Base-by-base conservation (phyloP, 2,113 vertebrate genomes). In the Indicator indicator region DNA sequence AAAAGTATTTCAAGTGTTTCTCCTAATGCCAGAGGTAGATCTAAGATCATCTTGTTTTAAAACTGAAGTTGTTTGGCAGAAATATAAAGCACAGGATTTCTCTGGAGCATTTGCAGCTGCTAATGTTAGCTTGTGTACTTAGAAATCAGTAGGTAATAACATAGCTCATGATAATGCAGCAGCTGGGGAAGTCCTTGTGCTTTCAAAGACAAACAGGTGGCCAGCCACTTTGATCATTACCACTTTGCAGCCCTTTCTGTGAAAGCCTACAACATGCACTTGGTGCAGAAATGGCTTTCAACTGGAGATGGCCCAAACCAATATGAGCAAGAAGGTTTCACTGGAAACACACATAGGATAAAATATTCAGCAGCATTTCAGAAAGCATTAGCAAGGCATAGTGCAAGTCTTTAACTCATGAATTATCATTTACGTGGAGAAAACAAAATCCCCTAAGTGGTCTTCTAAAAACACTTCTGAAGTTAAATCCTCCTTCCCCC, bases 251-350 rank as follows among this genome's bases (percentile, higher is more conserved):
- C 70, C 71, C 63, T 65, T 92, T 65, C 77, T 75, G 12, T 80
- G 62, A 86, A 86, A 95, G 88, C 62, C 55, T 89, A 50, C 55
- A 28, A 81, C 44, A 76, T 79, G 50, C 27, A 62, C 71, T 56
- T 82, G n/a, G 65, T 90, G n/a, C 44, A 83, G 46, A 88, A 92
- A 88, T 30, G 44, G 27, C 67, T 89, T 95, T 90, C n/a, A 70
- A 26, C 0, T 0, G 1, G 80, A 79, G 73, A 50, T 87, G 50
- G 44, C 50, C 63, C 64, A 83, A 88, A 60, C 59, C 68, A 38
- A 1, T 69, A 40, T 52, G 19, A 64, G 42, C 4, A 2, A 76
- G 68, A 73, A 84, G 63, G 67, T 92, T 92, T 67, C 55, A 56
- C 50, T 67, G 50, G 50, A 73, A 82, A 72, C 12, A 32, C 14